Evolutionary conservation across 2,113 vertebrate genomes (phyloP).

Genomic region (Vidua chalybeata): DNA sequence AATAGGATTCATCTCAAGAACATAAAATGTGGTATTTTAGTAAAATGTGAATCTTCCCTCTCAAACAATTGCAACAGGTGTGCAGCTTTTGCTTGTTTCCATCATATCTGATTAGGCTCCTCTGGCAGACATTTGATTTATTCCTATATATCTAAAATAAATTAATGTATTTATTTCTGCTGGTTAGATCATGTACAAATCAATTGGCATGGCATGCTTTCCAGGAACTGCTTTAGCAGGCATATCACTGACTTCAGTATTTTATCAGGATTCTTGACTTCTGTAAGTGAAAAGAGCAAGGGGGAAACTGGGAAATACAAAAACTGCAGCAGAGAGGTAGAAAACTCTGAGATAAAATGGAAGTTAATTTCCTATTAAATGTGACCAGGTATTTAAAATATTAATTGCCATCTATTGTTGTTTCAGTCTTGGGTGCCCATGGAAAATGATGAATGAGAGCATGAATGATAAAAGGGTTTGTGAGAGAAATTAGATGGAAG

Average conservation of each 20-base stretch:
- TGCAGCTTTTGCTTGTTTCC: not conserved
- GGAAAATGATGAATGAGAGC: not conserved
- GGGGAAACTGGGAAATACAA: not conserved
- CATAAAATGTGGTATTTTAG: not conserved
- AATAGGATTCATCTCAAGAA: slow-evolving; percentile 2
- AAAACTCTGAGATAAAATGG: not conserved
- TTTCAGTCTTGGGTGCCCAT: not conserved
- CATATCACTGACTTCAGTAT: not conserved
- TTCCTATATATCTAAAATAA: not conserved
- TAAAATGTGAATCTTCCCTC: not conserved
- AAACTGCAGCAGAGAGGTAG: not conserved
- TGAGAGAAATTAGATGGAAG: not conserved
- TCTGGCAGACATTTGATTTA: not conserved
- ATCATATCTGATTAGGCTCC: not conserved
- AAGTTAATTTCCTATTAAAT: not conserved
- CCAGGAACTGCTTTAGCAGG: not conserved
- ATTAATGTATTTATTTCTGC: not conserved
- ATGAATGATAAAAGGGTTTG: not conserved
- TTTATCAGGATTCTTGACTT: not conserved
- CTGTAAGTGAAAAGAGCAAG: not conserved
- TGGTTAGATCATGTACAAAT: not conserved
- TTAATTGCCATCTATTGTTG: not conserved
- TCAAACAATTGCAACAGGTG: not conserved
- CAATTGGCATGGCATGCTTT: not conserved
- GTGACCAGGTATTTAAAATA: not conserved